A percentile compares a stretch with the other conserved stretches of the same genome.
Conservation (phyloP, 2,888 invertebrate species). For the Itoplectis maculator region DNA sequence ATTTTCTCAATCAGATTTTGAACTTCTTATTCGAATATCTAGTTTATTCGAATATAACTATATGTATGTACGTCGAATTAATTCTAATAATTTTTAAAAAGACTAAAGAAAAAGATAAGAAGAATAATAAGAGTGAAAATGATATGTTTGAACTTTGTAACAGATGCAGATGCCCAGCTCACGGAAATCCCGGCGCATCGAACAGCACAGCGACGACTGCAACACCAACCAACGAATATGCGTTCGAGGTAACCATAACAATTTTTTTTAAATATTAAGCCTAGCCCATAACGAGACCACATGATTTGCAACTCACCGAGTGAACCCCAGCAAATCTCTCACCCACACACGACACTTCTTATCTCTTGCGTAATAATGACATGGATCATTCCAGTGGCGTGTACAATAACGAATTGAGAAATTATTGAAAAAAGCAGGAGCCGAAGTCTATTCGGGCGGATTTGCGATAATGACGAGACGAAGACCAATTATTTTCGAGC, state of each 20-base stretch:
- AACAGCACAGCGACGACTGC: conserved; percentile 84
- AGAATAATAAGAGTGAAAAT: neutral
- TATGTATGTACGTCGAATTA: neutral
- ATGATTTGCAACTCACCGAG: conserved; percentile 12
- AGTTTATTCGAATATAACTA: neutral
- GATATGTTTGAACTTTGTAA: conserved; percentile 73
- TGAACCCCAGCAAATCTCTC: neutral
- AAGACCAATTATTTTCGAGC: neutral
- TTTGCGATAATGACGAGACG: conserved; percentile 29
- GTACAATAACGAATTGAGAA: conserved; percentile 32
- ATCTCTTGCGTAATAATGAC: conserved; percentile 49
- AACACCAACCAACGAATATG: conserved; percentile 89
- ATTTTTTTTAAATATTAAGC: conserved; percentile 1
- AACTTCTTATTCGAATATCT: too few species aligned
- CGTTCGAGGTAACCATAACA: conserved; percentile 88
- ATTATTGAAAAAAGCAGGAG: conserved; percentile 15
- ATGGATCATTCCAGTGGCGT: neutral
- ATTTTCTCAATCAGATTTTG: neutral
- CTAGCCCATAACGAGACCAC: conserved; percentile 13
- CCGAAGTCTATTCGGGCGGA: conserved; percentile 10
- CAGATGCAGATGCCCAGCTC: conserved; percentile 92
- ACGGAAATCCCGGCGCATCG: conserved; percentile 87
- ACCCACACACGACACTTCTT: neutral
- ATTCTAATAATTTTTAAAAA: neutral
- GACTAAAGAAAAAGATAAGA: too few species aligned